These are phyloP conservation scores for Luidia sarsii DNA, from an alignment of 53 echinoderm and acorn worm species.

Conservation along the genomic window DNA sequence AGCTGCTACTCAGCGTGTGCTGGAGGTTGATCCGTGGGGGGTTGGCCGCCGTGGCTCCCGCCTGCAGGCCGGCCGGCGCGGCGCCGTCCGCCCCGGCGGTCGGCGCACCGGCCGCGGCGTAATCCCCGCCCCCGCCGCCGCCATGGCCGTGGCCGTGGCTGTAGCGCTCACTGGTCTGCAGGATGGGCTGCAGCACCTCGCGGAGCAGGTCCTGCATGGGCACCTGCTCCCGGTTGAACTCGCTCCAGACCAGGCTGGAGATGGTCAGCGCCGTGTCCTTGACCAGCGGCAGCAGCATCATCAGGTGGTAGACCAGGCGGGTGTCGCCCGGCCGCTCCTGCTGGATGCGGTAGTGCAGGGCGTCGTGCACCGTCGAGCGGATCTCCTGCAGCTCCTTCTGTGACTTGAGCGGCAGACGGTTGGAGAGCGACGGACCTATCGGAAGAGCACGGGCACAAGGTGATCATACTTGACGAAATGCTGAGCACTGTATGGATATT, in stretches of 20 bases:
- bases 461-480: too few species aligned
- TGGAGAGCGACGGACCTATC: constrained; percentile 27
- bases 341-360: constrained; percentile 85
- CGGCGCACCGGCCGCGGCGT: too few species aligned
- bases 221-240: constrained; percentile 31
- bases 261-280: constrained; percentile 69
- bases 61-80: background rate
- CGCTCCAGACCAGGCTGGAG: constrained; percentile 44
- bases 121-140: too few species aligned
- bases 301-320: constrained; percentile 74
- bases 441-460: too few species aligned
- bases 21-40: too few species aligned
- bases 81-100: background rate
- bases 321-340: constrained; percentile 71
- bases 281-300: constrained; percentile 71
- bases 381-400: constrained; percentile 56
- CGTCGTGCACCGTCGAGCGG: constrained; percentile 77
- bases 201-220: constrained; percentile 40
- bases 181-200: constrained; percentile 41
- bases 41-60: too few species aligned
- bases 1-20: too few species aligned
- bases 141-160: too few species aligned
- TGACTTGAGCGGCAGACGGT: constrained; percentile 45
- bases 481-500: too few species aligned
- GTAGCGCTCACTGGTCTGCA: constrained; percentile 18